Percentiles rank a stretch among this genome's conserved stretches.
Evolutionary conservation across 2,888 invertebrate genomes (phyloP).

Genomic region (Beris chalybata): DNA sequence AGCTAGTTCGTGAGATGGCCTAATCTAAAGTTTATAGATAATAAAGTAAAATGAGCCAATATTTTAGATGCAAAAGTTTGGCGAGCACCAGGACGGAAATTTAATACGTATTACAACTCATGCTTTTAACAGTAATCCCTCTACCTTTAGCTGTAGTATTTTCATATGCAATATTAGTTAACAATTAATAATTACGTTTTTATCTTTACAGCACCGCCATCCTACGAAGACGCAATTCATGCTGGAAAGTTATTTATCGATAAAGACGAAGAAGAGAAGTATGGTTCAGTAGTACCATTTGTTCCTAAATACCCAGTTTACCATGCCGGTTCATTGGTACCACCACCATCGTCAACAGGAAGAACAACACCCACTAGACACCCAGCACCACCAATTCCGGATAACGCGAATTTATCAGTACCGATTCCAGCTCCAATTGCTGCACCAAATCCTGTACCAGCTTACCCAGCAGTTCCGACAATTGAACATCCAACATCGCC

Average conservation of each 20-base stretch:
- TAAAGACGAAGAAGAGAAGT: conserved; percentile 50
- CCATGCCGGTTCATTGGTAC: conserved; percentile 36
- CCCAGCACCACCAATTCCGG: not conserved
- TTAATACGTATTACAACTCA: too few species aligned
- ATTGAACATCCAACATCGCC: not conserved
- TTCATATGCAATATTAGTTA: not conserved
- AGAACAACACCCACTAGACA: not conserved
- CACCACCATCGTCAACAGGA: not conserved
- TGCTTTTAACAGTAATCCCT: too few species aligned
- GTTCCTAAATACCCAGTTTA: conserved; percentile 56
- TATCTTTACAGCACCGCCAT: conserved; percentile 50
- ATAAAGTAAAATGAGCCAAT: too few species aligned
- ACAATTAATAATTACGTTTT: not conserved
- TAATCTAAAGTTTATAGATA: too few species aligned
- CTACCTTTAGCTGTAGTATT: not conserved
- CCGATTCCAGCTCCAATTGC: not conserved
- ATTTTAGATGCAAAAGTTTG: too few species aligned
- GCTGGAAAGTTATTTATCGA: conserved; percentile 50
- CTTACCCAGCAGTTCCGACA: conserved; percentile 11
- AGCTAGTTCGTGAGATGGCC: too few species aligned
- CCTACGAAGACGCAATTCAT: conserved; percentile 52
- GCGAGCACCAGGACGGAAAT: too few species aligned
- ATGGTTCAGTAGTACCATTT: conserved; percentile 50
- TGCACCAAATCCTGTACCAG: not conserved
- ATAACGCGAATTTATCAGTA: not conserved